A percentile compares a stretch with the other conserved stretches of the same genome.
These are phyloP conservation scores for Parazoanthus darwini DNA, from an alignment of 92 coral and sea anemone genomes.

Conservation along the genomic window DNA sequence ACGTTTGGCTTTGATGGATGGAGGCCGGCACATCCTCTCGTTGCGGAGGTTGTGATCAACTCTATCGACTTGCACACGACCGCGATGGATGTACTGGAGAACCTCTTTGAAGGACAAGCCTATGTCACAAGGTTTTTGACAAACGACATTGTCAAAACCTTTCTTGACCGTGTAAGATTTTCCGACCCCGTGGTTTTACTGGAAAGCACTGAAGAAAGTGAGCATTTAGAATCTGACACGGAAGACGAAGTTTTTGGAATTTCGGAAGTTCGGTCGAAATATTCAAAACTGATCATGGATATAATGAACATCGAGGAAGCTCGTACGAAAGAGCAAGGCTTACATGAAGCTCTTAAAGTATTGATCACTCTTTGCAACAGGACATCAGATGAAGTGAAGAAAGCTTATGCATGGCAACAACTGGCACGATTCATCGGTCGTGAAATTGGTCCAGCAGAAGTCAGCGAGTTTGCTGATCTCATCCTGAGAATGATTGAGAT, in stretches of 20 bases:
- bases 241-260: slow-evolving; percentile 57
- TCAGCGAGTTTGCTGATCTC: slow-evolving; percentile 16
- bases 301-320: slow-evolving; percentile 29
- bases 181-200: slow-evolving; percentile 47
- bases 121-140: slow-evolving; percentile 49
- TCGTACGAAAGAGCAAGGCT: slow-evolving; percentile 10
- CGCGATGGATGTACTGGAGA: slow-evolving; percentile 36
- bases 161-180: slow-evolving; percentile 53
- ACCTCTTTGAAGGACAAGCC: slow-evolving; percentile 32
- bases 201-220: slow-evolving; percentile 33
- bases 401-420: slow-evolving; percentile 74
- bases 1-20: slow-evolving; percentile 59
- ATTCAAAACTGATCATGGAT: slow-evolving; percentile 53
- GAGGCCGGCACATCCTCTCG: slow-evolving; percentile 73
- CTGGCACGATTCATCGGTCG: slow-evolving; percentile 68
- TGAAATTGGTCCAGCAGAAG: slow-evolving; percentile 53
- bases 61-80: slow-evolving; percentile 26
- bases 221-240: slow-evolving; percentile 11
- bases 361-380: slow-evolving; percentile 48
- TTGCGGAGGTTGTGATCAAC: slow-evolving; percentile 58
- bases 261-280: slow-evolving; percentile 51
- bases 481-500: not conserved
- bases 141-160: slow-evolving; percentile 50
- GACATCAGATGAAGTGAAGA: slow-evolving; percentile 45
- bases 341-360: slow-evolving; percentile 43